phyloP scores from a whole-genome alignment of 2,113 vertebrate genomes.

The Engraulis encrasicolus region DNA sequence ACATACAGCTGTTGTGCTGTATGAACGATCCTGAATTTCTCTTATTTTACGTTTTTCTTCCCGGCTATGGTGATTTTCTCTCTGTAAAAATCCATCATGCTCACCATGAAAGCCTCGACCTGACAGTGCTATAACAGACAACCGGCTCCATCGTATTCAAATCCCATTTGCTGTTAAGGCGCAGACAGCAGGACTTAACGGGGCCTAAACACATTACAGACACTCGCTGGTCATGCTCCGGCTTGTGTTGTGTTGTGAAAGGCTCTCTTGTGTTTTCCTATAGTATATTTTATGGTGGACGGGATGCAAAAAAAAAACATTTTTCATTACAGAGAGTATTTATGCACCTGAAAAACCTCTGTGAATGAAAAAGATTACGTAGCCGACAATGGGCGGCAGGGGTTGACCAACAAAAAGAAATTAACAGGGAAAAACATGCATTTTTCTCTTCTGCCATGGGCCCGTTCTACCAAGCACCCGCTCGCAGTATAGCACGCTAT shows the following conservation, averaged over 20 bases:
- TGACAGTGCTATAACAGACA: conserved; percentile 3
- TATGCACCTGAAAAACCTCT: background rate
- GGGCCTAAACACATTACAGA: background rate
- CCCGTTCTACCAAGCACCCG: conserved; percentile 8
- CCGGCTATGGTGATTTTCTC: background rate
- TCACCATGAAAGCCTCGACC: background rate
- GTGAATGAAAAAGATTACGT: background rate
- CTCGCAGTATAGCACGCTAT: conserved; percentile 29
- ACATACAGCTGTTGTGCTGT: background rate
- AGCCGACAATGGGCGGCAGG: background rate
- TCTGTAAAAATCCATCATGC: background rate
- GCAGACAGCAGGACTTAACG: conserved; percentile 5
- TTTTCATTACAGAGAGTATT: conserved; percentile 13
- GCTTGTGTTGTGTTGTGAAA: background rate
- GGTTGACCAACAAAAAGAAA: conserved; percentile 11
- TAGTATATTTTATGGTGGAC: conserved; percentile 10
- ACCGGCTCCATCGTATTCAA: background rate
- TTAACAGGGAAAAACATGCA: conserved; percentile 13
- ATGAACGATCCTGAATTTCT: background rate
- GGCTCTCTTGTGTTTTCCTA: background rate
- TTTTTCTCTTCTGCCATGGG: background rate
- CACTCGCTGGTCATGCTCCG: background rate
- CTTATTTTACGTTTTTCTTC: too few relatives aligned
- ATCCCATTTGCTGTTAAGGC: conserved; percentile 1
- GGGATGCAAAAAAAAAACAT: background rate